Evolutionary conservation across 2,113 vertebrate species (phyloP).

Genomic region (Oenanthe melanoleuca): DNA sequence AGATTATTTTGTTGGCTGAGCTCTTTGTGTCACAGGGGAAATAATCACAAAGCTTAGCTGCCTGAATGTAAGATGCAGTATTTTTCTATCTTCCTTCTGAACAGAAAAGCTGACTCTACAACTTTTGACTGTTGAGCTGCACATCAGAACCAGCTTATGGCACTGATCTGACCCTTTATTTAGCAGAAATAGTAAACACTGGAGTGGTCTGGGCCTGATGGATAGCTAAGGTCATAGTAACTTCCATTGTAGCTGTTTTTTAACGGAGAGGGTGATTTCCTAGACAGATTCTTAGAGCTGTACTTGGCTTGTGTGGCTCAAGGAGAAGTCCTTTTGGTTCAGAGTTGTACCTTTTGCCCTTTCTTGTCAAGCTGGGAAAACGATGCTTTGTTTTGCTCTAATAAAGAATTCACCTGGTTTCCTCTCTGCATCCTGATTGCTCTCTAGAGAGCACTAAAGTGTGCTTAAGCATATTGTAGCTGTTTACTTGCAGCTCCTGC

Average conservation of each 20-base stretch:
- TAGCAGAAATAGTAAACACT: background rate
- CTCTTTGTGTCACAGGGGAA: background rate
- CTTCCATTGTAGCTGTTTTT: background rate
- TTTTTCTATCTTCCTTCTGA: background rate
- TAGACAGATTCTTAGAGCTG: background rate
- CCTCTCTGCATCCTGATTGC: slow-evolving; percentile 62
- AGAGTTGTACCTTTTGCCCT: slow-evolving; percentile 41
- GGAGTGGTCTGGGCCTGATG: background rate
- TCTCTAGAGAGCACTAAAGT: slow-evolving; percentile 61
- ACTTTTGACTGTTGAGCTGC: background rate
- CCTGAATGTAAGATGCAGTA: background rate
- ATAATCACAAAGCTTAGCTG: background rate
- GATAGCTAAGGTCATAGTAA: background rate
- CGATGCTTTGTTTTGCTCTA: slow-evolving; percentile 14
- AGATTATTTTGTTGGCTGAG: background rate
- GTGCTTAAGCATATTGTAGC: slow-evolving; percentile 70
- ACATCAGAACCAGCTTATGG: background rate
- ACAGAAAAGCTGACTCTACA: background rate
- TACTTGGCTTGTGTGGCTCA: background rate
- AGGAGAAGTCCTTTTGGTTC: slow-evolving; percentile 26
- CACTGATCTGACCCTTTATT: background rate
- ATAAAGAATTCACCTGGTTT: slow-evolving; percentile 68
- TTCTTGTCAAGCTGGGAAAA: slow-evolving; percentile 53
- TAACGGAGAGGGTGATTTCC: background rate
- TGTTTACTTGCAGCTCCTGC: slow-evolving; percentile 49